Base-by-base conservation (phyloP, 1,140 invertebrate genomes). In the Euwallacea fornicatus region DNA sequence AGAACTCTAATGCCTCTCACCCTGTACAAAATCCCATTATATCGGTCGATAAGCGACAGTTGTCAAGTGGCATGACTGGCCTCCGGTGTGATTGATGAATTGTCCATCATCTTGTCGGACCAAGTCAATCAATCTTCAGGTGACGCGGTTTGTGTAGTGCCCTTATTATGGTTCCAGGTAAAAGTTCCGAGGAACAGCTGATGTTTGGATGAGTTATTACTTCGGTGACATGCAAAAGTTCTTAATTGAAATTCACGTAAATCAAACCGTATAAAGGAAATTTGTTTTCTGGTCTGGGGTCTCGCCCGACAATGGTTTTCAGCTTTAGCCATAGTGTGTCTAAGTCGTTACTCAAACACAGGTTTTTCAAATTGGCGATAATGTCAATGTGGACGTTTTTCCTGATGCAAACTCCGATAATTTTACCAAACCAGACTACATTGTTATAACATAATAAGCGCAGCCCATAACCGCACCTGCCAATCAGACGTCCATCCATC, bases 91-190 rank as follows among this genome's bases (percentile, higher is more conserved):
- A 78, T 78, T 76, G 76, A 78, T 78, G 73, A 76, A 76, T 78
- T 78, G 77, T 78, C 76, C 76, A 76, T 78, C 77, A 78, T 74
- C 75, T 75, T 76, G 77, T 72, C 72, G 69, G 74, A 69, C 71
- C 50, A 54, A 68, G 71, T 74, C 76, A 74, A 78, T 78, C 77
- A 75, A 78, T 78, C 77, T 76, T 72, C 54, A 55, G 69, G 66
- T 74, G 75, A 75, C 75, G 72, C 46, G 41, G 59, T 66, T 55
- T 64, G 58, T 50, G 46, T 68, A 60, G 47, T 53, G 74, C 71
- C 71, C 71, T 72, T 72, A 73, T 73, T 73, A 66, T 42, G 44
- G 68, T 43, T 41, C 56, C 72, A 73, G 72, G 72, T 73, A 73
- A 73, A 73, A 69, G 47, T 60, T 55, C 41, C 10, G 58, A 61